Conservation (phyloP, 2,888 invertebrate species). For the Venusia cambrica region DNA sequence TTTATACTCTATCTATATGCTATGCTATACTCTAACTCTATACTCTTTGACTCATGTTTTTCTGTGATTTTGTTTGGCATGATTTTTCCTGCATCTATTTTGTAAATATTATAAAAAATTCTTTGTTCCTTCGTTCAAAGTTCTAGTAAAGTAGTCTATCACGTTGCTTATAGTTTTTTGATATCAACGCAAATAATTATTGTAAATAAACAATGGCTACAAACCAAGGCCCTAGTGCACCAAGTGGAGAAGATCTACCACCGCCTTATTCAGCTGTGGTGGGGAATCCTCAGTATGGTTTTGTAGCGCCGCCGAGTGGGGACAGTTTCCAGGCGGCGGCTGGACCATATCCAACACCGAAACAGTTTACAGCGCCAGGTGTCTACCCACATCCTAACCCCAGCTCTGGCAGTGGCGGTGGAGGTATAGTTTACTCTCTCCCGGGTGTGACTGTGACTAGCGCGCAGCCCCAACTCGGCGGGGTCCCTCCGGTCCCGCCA, state of each 20-base stretch:
- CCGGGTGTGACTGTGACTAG: conserved; percentile 52
- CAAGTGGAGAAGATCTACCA: conserved; percentile 65
- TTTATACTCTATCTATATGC: too few species aligned
- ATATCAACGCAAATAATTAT: too few species aligned
- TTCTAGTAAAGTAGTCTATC: too few species aligned
- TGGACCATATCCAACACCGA: conserved; percentile 47
- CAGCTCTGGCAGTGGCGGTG: too few species aligned
- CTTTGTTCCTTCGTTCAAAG: too few species aligned
- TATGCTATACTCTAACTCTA: too few species aligned
- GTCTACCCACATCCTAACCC: conserved; percentile 60
- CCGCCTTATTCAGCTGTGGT: conserved; percentile 73
- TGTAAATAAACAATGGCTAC: conserved; percentile 13
- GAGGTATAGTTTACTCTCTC: conserved; percentile 51
- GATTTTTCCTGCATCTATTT: too few species aligned
- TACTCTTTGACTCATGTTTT: too few species aligned
- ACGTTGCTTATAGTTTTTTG: too few species aligned
- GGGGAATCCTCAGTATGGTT: conserved; percentile 67
- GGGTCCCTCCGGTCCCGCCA: conserved; percentile 44
- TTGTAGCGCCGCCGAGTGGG: conserved; percentile 42
- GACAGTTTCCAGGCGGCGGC: conserved; percentile 28
- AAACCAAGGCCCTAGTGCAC: conserved; percentile 41
- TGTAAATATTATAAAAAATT: too few species aligned
- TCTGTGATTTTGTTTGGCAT: too few species aligned
- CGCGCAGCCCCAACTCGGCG: conserved; percentile 50
- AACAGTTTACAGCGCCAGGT: conserved; percentile 63